Base-by-base conservation (phyloP, 1,140 invertebrate species). In the Proctacanthus coquilletti region DNA sequence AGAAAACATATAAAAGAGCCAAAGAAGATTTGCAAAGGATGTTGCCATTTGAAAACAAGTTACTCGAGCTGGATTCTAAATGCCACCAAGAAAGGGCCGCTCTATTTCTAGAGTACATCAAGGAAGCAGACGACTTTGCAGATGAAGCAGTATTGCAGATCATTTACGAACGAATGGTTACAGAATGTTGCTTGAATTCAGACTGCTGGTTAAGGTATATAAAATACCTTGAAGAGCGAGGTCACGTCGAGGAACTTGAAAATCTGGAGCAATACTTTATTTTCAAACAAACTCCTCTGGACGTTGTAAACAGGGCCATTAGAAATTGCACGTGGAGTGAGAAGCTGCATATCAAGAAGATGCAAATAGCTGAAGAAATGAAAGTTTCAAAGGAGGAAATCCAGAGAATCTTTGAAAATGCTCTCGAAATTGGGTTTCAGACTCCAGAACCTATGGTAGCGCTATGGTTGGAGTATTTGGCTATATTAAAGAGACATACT, bases 261-360 rank as follows among this genome's bases (percentile, higher is more conserved):
- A 51, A 23, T 44, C 50, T 29, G 30, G 46, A 34, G 34, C 51
- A 39, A 25, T 55, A 17, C 45, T 47, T 40, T 38, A 50, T 43
- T 39, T 56, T 47, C 27, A 46, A 30, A 34, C 47, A 35, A 41
- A 61, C 39, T 50, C 56, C 59, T 10, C 42, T 39, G 42, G 59
- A 41, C 56, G 56, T 52, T 45, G 51, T 44, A 41, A 44, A 17
- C 53, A 48, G 52, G 23, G 54, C 61, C 10, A 36, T 63, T 18
- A 43, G 61, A 30, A 65, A 65, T 49, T 63, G 61, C 40, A 48
- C 58, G 1, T 63, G 61, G 61, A 50, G 47, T 42, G 52, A 52
- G 39, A 48, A 60, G 14, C 40, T 65, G 18, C 63, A 60, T 51
- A 44, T 59, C 14, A 45, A 49, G 19, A 48, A 49, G 18, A 42